Base-by-base conservation (phyloP, 1,140 invertebrate species). In the Rhopalosiphum maidis region DNA sequence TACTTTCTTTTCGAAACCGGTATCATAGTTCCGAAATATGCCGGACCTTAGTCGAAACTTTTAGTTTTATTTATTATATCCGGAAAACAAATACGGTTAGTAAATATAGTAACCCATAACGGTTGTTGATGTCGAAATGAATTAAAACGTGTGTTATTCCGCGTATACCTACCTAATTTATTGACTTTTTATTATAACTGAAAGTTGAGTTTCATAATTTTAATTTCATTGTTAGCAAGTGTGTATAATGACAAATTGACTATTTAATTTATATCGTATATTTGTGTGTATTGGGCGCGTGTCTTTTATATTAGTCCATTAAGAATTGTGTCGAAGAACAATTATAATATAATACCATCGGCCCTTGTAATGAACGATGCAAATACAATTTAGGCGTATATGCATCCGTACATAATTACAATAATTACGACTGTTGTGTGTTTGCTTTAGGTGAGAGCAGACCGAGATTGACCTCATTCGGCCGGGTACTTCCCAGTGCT, bases 401-500 rank as follows among this genome's bases (percentile, higher is more conserved):
- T 83, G 18, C 35, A 22, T 35, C 77, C 37, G 23, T 37, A 41
- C 1, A 41, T 2, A 25, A 86, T 43, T 30, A n/a, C 85, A 48
- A 87, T 89, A 90, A 90, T 89, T 37, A 77, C 37, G 68, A 83
- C 23, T 60, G 37, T 54, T 89, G 30, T 48, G 25, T 93, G 54
- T 54, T 86, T 43, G 37, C 23, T 55, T 55, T 41, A 93, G 68
- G 88, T 23, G 85, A 87, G 77, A 95, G 95, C 94, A 94, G 95
- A 6, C 95, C 96, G 94, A 95, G 96, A 54, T 94, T 95, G 43
- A 95, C 95, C 15, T 94, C 94, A n/a, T 95, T 95, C 90, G 95
- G 96, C 8, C 94, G 94, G 21, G 94, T 95, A 0, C 94, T 96
- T 11, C 96, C 96, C 0, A 96, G 96, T 94, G 94, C 96, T 68